Percentiles rank a stretch among this genome's conserved stretches.
Evolutionary conservation across 2,888 invertebrate genomes (phyloP).

Genomic region (Andrena haemorrhoa): DNA sequence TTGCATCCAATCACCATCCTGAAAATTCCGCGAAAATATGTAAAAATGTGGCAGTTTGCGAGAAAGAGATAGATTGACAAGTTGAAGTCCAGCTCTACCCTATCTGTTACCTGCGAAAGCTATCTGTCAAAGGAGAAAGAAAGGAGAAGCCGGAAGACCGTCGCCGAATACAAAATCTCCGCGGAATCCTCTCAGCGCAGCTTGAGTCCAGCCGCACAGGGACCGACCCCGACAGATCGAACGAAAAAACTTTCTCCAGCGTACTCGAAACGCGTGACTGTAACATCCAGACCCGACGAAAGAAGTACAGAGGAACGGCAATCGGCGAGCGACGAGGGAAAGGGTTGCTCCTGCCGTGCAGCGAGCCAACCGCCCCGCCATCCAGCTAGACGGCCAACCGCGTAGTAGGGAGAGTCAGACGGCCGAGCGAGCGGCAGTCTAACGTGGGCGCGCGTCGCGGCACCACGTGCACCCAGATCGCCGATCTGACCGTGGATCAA

Average conservation of each 20-base stretch:
- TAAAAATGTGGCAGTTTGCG: too few species aligned
- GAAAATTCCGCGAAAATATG: background rate
- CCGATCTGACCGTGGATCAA: slow-evolving; percentile 21
- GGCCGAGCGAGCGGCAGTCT: slow-evolving; percentile 81
- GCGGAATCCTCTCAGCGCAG: slow-evolving; percentile 13
- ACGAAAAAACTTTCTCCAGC: slow-evolving; percentile 31
- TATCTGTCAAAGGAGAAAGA: background rate
- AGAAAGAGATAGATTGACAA: too few species aligned
- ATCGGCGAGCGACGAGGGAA: slow-evolving; percentile 44
- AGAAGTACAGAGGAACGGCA: slow-evolving; percentile 7
- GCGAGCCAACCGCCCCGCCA: slow-evolving; percentile 61
- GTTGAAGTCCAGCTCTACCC: background rate
- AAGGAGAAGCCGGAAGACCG: background rate
- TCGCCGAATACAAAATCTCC: slow-evolving; percentile 26
- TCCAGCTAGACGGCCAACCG: slow-evolving; percentile 58
- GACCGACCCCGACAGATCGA: slow-evolving; percentile 17
- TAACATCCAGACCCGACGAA: slow-evolving; percentile 7
- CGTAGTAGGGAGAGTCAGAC: slow-evolving; percentile 83
- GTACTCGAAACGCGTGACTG: slow-evolving; percentile 28
- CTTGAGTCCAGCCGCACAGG: slow-evolving; percentile 6
- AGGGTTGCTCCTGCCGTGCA: slow-evolving; percentile 59
- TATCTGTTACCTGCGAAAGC: background rate
- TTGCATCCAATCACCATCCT: too few species aligned
- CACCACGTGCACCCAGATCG: slow-evolving; percentile 73
- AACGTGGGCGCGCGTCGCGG: slow-evolving; percentile 81